phyloP scores from a whole-genome alignment of 2,113 vertebrate genomes.

The Oriolus oriolus region DNA sequence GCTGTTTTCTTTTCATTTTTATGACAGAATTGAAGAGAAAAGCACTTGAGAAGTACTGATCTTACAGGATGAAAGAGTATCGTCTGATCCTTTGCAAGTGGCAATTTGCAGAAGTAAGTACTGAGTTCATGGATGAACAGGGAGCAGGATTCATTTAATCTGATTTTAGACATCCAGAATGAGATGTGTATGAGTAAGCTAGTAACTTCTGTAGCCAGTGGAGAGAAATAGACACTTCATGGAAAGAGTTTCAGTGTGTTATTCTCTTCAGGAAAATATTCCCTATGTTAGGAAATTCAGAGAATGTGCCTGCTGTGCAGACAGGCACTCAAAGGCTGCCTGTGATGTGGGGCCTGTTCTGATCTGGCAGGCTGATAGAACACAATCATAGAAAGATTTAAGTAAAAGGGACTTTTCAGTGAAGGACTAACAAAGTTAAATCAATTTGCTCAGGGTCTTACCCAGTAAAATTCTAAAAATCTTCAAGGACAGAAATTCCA shows the following conservation, averaged over 20 bases:
- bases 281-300: neutral
- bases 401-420: neutral
- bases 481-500: neutral
- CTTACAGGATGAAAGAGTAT: neutral
- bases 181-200: neutral
- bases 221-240: neutral
- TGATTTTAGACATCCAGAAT: neutral
- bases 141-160: neutral
- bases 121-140: neutral
- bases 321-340: neutral
- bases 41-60: constrained; percentile 9
- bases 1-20: constrained; percentile 22
- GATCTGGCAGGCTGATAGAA: neutral
- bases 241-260: neutral
- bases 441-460: neutral
- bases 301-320: neutral
- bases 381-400: neutral
- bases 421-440: neutral
- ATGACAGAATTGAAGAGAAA: constrained; percentile 12
- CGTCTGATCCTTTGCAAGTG: neutral
- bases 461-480: neutral
- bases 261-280: neutral
- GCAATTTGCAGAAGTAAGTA: constrained; percentile 5
- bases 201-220: neutral
- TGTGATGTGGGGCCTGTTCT: neutral